Base-by-base conservation (phyloP, 2,797 vertebrate species). In the Tapirus indicus region DNA sequence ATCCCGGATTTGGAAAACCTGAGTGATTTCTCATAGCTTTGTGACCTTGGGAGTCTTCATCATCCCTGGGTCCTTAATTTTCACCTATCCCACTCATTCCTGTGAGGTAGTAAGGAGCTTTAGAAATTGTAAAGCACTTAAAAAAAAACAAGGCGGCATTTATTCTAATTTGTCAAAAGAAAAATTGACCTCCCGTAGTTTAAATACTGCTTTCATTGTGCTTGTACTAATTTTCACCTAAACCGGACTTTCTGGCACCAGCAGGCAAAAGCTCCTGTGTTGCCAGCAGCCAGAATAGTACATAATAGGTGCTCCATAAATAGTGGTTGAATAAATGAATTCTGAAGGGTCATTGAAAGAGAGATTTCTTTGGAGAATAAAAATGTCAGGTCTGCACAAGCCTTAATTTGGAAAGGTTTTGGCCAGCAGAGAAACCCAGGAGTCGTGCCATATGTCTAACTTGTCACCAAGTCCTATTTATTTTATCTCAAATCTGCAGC, bases 321-420 rank as follows among this genome's bases (percentile, higher is more conserved):
- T 27, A 62, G 23, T 35, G 13, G 27, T 25, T 58, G 44, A 72
- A 64, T 56, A 78, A 56, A 68, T 75, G 29, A 89, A 78, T 92
- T 88, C 32, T 44, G 18, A 89, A 86, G 11, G n/a, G 35, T 80
- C 88, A 86, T 0, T 54, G 32, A 72, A 95, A 66, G n/a, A 41
- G n/a, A 47, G 16, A 47, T 86, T 89, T 93, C 58, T 69, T 92
- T 35, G 74, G 35, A 89, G n/a, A 82, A 92, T 69, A 82, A 52
- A n/a, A 58, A 14, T 5, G 41, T 49, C 38, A 23, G 44, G 14
- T 88, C 64, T 83, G 16, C 29, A 89, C 56, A 71, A 68, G 27
- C 35, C 68, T 95, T 92, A 52, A 83, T 68, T 71, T 69, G 21
- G 47, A 79, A 77, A 94, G 35, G 9, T 56, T 94, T 64, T 29